These are phyloP conservation scores for Otolemur garnettii DNA, from an alignment of 2,113 vertebrate genomes.

Conservation along the genomic window DNA sequence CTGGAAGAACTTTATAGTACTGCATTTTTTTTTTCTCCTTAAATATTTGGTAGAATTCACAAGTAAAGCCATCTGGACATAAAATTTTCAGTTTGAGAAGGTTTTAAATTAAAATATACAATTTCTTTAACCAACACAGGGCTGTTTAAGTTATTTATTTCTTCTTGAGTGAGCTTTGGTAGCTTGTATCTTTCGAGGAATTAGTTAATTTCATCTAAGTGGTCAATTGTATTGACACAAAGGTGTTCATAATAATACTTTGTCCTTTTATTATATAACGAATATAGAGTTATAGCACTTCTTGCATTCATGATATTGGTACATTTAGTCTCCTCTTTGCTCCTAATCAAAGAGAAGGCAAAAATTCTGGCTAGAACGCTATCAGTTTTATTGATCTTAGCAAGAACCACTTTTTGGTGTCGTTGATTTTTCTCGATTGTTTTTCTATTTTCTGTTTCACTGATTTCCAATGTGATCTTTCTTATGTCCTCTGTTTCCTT, in stretches of 20 bases:
- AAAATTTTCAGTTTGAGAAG: neutral
- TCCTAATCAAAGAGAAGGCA: neutral
- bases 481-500: neutral
- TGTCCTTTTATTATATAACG: neutral
- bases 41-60: constrained; percentile 12
- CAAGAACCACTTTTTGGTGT: neutral
- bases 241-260: neutral
- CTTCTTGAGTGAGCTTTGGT: neutral
- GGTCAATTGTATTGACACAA: neutral
- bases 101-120: neutral
- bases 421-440: neutral
- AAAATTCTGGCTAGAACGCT: neutral
- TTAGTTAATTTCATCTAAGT: neutral
- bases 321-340: neutral
- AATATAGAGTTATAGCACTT: neutral
- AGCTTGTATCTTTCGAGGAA: constrained; percentile 12
- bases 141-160: neutral
- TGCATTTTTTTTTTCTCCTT: neutral
- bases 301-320: neutral
- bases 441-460: neutral
- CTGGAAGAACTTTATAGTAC: neutral
- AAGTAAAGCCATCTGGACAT: neutral
- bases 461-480: neutral
- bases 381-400: neutral
- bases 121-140: neutral